Evolutionary conservation across 2,797 vertebrate species (phyloP).

Genomic region (Dermochelys coriacea): DNA sequence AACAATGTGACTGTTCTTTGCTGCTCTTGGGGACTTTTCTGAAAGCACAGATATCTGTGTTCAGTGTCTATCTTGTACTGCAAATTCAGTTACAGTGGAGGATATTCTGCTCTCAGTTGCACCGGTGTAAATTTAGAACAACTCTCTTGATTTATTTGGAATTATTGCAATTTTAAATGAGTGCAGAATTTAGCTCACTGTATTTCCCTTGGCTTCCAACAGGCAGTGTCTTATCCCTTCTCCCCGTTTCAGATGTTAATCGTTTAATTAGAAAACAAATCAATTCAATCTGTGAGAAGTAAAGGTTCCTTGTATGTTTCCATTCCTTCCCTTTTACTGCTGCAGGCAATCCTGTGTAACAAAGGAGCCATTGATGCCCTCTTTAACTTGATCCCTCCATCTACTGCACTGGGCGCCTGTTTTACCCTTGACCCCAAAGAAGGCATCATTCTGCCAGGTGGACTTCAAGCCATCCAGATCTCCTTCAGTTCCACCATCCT

Average conservation of each 20-base stretch:
- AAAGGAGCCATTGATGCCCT: conserved; percentile 85
- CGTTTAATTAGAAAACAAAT: background rate
- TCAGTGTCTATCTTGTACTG: background rate
- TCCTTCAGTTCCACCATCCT: conserved; percentile 82
- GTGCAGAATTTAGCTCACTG: background rate
- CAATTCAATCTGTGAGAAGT: background rate
- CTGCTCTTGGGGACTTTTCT: background rate
- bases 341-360: conserved; percentile 86
- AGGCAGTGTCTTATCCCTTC: background rate
- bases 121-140: background rate
- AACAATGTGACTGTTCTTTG: accelerated
- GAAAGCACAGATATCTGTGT: background rate
- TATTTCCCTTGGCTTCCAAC: conserved; percentile 9
- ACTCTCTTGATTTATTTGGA: background rate
- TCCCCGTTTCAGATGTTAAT: background rate
- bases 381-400: conserved; percentile 79
- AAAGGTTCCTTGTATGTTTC: background rate
- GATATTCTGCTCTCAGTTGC: background rate
- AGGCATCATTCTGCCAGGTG: conserved; percentile 81
- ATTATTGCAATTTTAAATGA: background rate
- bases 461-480: conserved; percentile 82
- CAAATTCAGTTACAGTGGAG: background rate
- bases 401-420: conserved; percentile 79
- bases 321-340: background rate
- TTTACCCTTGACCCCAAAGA: conserved; percentile 86